These are phyloP conservation scores for Leptinotarsa tumamoca DNA, from an alignment of 2,888 invertebrate genomes.

Conservation along the genomic window DNA sequence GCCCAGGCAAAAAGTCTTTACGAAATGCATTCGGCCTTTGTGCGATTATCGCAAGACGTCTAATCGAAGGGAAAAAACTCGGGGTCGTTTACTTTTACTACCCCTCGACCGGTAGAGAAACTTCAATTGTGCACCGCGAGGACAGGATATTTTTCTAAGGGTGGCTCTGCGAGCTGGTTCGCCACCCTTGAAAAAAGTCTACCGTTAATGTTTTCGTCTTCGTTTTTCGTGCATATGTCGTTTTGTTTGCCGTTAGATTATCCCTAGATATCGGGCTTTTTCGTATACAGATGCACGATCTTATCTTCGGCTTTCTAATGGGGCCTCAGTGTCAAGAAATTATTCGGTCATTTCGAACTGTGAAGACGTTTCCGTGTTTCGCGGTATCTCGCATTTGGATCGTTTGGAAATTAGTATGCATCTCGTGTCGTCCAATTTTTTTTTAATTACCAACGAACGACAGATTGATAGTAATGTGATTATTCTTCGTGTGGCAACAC, in stretches of 20 bases:
- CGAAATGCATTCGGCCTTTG: conserved; percentile 39
- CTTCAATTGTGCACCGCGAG: conserved; percentile 29
- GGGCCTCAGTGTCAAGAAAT: not conserved
- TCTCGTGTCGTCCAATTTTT: not conserved
- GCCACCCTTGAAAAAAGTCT: conserved; percentile 44
- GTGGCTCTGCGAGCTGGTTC: conserved; percentile 49
- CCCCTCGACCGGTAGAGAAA: conserved; percentile 43
- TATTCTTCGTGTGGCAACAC: not conserved
- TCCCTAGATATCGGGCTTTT: not conserved
- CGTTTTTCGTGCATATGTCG: conserved; percentile 30
- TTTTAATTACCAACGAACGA: not conserved
- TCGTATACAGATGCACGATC: conserved; percentile 1
- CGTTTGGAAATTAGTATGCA: not conserved
- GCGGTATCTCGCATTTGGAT: not conserved
- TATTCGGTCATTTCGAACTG: conserved; percentile 8
- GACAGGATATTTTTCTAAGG: conserved; percentile 51
- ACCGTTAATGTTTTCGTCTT: conserved; percentile 42
- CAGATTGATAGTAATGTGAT: not conserved
- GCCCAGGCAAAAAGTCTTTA: conserved; percentile 52
- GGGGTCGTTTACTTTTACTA: conserved; percentile 47
- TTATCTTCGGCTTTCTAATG: conserved; percentile 12
- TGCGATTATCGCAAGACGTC: conserved; percentile 37
- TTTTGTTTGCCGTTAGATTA: conserved; percentile 20
- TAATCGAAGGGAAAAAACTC: conserved; percentile 47
- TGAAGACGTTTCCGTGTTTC: conserved; percentile 11